phyloP scores from a whole-genome alignment of 2,113 vertebrate genomes.

The Perca flavescens region DNA sequence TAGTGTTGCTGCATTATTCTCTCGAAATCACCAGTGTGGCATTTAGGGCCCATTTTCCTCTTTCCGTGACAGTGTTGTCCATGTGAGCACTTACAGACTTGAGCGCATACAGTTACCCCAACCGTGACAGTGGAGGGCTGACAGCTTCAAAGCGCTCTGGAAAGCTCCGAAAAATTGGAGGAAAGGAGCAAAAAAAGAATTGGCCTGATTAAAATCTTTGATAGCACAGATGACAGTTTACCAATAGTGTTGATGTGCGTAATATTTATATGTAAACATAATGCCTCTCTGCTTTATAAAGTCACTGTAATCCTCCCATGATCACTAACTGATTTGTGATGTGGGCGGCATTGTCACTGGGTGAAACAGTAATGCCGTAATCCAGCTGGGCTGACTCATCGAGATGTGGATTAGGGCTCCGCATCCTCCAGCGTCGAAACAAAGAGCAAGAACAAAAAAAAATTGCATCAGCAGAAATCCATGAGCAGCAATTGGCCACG shows the following conservation, averaged over 20 bases:
- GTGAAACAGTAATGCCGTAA: slow-evolving; percentile 72
- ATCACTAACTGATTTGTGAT: slow-evolving; percentile 68
- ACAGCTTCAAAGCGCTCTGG: slow-evolving; percentile 14
- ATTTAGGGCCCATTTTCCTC: slow-evolving; percentile 42
- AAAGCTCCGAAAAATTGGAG: neutral
- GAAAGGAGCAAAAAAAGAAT: neutral
- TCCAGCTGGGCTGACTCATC: slow-evolving; percentile 79
- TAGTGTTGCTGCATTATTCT: slow-evolving; percentile 22
- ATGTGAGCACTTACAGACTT: slow-evolving; percentile 21
- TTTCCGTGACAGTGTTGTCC: slow-evolving; percentile 25
- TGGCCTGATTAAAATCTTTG: slow-evolving; percentile 31
- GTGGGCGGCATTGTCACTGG: slow-evolving; percentile 69
- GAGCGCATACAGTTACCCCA: slow-evolving; percentile 18
- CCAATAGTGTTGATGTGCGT: slow-evolving; percentile 27
- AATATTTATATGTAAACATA: slow-evolving; percentile 57
- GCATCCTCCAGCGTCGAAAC: slow-evolving; percentile 56
- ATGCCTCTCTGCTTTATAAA: slow-evolving; percentile 40
- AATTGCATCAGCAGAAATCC: slow-evolving; percentile 76
- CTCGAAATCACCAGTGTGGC: slow-evolving; percentile 1
- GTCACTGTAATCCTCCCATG: slow-evolving; percentile 71
- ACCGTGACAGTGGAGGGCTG: slow-evolving; percentile 8
- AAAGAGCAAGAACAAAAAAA: slow-evolving; percentile 54
- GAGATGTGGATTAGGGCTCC: slow-evolving; percentile 76
- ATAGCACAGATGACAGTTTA: slow-evolving; percentile 18
- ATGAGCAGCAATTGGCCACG: slow-evolving; percentile 57